Percentiles rank a stretch among this genome's conserved stretches.
Conservation (phyloP, 2,113 vertebrate species). For the Sebastes fasciatus region DNA sequence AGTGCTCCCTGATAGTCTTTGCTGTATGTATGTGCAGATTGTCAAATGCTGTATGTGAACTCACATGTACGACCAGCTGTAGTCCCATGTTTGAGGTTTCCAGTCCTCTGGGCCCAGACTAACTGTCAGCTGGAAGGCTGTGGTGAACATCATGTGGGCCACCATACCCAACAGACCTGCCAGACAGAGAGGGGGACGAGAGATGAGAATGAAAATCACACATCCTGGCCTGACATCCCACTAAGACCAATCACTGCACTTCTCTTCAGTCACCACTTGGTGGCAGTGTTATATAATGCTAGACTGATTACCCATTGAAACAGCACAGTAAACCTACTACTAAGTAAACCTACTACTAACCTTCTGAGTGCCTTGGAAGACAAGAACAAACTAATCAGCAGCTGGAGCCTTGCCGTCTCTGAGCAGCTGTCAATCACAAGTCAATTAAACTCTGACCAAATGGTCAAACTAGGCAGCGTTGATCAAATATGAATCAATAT, state of each 20-base stretch:
- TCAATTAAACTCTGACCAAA: too few species aligned
- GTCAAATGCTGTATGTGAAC: not conserved
- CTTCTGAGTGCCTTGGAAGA: too few species aligned
- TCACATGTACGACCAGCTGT: slow-evolving; percentile 98
- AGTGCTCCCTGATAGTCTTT: not conserved
- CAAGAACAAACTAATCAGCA: too few species aligned
- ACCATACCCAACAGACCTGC: slow-evolving; percentile 97
- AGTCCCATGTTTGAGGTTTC: slow-evolving; percentile 98
- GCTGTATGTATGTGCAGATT: not conserved
- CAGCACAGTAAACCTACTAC: too few species aligned
- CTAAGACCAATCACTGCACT: not conserved
- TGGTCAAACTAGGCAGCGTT: too few species aligned
- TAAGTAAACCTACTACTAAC: too few species aligned
- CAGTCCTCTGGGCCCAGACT: slow-evolving; percentile 98
- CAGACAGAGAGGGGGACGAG: not conserved
- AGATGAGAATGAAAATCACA: not conserved
- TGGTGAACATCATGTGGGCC: slow-evolving; percentile 99
- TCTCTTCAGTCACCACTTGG: slow-evolving; percentile 63
- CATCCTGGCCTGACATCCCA: not conserved
- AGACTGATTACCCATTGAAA: not conserved
- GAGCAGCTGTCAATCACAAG: too few species aligned
- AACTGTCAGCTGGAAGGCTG: slow-evolving; percentile 97
- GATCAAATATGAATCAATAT: too few species aligned
- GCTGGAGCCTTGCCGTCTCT: too few species aligned
- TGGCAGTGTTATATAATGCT: slow-evolving; percentile 46